These are phyloP conservation scores for Sialis fuliginosa DNA, from an alignment of 2,888 invertebrate genomes.

Conservation along the genomic window DNA sequence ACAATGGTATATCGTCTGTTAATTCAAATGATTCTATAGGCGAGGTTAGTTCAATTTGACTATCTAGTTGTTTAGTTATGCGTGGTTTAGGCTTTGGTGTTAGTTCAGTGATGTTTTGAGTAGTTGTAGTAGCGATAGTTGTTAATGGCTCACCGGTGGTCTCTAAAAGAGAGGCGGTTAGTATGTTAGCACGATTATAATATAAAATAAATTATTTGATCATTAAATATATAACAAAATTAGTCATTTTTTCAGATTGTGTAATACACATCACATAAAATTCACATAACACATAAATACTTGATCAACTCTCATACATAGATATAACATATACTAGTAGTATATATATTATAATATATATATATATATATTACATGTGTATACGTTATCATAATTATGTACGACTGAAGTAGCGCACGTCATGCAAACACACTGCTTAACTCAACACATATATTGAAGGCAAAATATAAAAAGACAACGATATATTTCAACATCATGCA, in stretches of 20 bases:
- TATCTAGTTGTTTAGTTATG: slow-evolving; percentile 16
- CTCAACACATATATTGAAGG: neutral
- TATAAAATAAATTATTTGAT: no score
- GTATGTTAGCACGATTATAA: slow-evolving; percentile 22
- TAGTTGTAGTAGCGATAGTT: slow-evolving; percentile 6
- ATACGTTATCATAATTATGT: neutral
- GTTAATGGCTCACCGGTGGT: slow-evolving; percentile 21
- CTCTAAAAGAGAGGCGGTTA: slow-evolving; percentile 28
- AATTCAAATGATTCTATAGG: neutral
- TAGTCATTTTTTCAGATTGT: no score
- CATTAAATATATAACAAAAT: no score
- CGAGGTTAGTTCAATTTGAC: slow-evolving; percentile 12
- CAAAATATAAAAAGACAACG: neutral
- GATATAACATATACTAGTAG: neutral
- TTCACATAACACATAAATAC: no score
- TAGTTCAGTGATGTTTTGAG: slow-evolving; percentile 17
- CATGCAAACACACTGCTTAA: neutral
- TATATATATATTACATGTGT: neutral
- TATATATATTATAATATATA: neutral
- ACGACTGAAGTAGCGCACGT: neutral
- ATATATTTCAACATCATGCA: slow-evolving; percentile 2
- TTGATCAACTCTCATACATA: neutral
- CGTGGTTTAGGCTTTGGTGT: slow-evolving; percentile 33
- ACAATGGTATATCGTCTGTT: slow-evolving; percentile 7
- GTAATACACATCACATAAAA: no score